Evolutionary conservation across 2,113 vertebrate genomes (phyloP), one percentile per base, ranked within the genome.

Genomic region (Taurulus bubalis): DNA sequence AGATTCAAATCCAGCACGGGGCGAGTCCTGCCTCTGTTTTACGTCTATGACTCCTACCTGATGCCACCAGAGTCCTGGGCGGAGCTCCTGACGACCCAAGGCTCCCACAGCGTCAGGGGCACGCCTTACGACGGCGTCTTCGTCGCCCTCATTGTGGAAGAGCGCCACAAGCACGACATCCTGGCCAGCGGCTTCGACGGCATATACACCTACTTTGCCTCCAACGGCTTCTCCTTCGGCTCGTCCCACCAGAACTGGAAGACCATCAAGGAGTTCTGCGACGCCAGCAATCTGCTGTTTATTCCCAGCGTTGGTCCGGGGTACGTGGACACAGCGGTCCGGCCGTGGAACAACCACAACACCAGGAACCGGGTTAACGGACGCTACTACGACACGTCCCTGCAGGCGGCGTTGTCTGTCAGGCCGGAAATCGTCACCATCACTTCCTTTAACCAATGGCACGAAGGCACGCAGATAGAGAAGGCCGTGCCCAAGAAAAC

Each of bases 191-290:
- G 97, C 14, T 97, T 96, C 2, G 96, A 97, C 1, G 96, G 97
- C 77, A 96, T 97, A 79, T 98, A 97, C 81, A 97, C 97, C 6
- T 97, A 97, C 86, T 98, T 98, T 11, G 96, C 97, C 24, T 97
- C 97, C 83, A 97, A 97, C 0, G 97, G 97, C 34, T 97, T 98
- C 89, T 97, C 97, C 47, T 98, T 96, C 2, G 97, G 97, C 79
- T 97, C 97, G 0, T 98, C 97, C 34, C 96, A 98, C 89, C 97
- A 97, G 93, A 98, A 98, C 94, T 98, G 97, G 97, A 97, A 96
- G 85, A 94, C 94, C 11, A 93, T 97, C 90, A 98, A 98, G 89
- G 92, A 86, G 9, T 98, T 97, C 90, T 98, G 97, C 0, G 96
- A 97, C 4, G 83, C 91, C 47, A 96, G 96, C 91, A 97, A 97